Evolutionary conservation across 2,797 vertebrate genomes (phyloP).

Genomic region (Scyliorhinus canicula): DNA sequence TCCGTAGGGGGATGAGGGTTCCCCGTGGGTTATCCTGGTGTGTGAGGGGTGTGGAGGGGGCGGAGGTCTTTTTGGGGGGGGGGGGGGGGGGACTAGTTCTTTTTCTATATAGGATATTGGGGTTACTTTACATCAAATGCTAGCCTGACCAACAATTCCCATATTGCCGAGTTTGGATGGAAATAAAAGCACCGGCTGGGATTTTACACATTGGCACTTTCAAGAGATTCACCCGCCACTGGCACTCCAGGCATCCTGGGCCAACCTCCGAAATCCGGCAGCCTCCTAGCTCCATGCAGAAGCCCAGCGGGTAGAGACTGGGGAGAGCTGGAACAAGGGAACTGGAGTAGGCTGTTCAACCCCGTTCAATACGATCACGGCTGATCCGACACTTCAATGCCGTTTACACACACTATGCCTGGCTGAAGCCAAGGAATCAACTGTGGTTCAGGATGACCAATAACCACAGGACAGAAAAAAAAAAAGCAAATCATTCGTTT

Average conservation of each 20-base stretch:
- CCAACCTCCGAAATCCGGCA: background rate
- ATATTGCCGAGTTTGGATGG: background rate
- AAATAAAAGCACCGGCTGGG: background rate
- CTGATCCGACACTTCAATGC: too few species aligned
- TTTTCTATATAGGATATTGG: too few species aligned
- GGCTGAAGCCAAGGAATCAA: background rate
- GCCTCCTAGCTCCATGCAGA: background rate
- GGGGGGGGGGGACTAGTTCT: too few species aligned
- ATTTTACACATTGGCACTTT: background rate
- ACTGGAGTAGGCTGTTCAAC: too few species aligned
- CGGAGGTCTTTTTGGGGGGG: too few species aligned
- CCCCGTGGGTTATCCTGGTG: too few species aligned
- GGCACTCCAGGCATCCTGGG: background rate
- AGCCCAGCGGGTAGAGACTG: too few species aligned
- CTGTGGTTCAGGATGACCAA: background rate
- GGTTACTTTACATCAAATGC: background rate
- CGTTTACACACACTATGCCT: too few species aligned
- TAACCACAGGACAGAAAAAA: background rate
- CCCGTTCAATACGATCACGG: too few species aligned
- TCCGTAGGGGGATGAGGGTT: too few species aligned
- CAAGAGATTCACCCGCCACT: background rate
- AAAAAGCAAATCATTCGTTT: background rate
- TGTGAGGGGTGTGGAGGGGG: too few species aligned
- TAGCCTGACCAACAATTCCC: background rate
- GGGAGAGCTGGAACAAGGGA: too few species aligned